Conservation (phyloP, 2,113 vertebrate genomes). For the Parotia lawesii region DNA sequence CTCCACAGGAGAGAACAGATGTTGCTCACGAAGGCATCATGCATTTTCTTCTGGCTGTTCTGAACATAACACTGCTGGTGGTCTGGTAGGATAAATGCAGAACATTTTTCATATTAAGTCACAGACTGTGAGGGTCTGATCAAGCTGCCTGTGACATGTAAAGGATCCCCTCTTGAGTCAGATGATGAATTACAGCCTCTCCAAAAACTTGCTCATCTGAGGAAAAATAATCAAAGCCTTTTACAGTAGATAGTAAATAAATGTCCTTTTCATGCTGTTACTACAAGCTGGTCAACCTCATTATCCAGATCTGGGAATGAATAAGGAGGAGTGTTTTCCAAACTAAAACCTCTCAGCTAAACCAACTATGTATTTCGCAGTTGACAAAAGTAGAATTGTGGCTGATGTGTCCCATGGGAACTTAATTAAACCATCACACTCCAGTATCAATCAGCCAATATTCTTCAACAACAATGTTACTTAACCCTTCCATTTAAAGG, state of each 20-base stretch:
- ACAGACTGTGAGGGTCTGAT: neutral
- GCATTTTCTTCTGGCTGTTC: neutral
- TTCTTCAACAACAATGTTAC: neutral
- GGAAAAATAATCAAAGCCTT: slow-evolving; percentile 25
- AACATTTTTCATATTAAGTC: slow-evolving; percentile 22
- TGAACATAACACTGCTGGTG: neutral
- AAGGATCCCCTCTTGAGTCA: neutral
- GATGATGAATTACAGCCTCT: neutral
- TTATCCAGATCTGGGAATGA: neutral
- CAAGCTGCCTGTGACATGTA: neutral
- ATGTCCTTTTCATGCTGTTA: slow-evolving; percentile 10
- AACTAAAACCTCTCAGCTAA: neutral
- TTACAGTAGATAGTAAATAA: slow-evolving; percentile 15
- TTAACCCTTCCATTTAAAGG: neutral
- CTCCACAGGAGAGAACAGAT: neutral
- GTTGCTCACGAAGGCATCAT: neutral
- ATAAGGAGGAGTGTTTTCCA: neutral
- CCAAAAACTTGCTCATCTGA: slow-evolving; percentile 14
- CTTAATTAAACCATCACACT: neutral
- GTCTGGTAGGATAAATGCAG: neutral
- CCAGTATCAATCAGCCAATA: neutral
- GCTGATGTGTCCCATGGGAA: neutral
- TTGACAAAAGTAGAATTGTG: neutral
- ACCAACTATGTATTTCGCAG: neutral
- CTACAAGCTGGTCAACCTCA: slow-evolving; percentile 1